Evolutionary conservation across 1,140 invertebrate species (phyloP).

Genomic region (Pteromalus puparum): DNA sequence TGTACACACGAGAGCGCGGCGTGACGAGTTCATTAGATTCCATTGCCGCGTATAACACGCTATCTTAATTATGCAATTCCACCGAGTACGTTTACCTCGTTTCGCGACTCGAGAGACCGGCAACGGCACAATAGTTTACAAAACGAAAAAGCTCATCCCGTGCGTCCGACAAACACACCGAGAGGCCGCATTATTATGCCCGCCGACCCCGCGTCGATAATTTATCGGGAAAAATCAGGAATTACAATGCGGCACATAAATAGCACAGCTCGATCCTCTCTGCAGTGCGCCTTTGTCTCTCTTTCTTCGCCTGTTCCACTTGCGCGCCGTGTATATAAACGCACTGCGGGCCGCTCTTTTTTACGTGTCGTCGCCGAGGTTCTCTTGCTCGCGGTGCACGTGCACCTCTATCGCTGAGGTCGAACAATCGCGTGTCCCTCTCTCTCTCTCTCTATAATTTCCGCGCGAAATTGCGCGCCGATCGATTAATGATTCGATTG

Average conservation of each 20-base stretch:
- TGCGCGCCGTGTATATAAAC: background rate
- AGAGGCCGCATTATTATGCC: too few species aligned
- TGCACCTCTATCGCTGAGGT: too few species aligned
- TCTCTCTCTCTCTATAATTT: conserved; percentile 10
- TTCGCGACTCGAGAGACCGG: too few species aligned
- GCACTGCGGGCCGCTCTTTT: background rate
- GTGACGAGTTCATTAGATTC: conserved; percentile 5
- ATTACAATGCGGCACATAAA: background rate
- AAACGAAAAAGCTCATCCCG: too few species aligned
- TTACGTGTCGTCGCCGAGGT: background rate
- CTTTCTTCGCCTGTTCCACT: background rate
- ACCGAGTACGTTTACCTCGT: background rate
- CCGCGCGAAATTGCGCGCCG: conserved; percentile 36
- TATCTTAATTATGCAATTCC: conserved; percentile 12
- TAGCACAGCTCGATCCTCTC: background rate
- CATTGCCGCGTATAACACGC: background rate
- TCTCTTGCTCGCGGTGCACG: too few species aligned
- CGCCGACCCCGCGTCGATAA: background rate
- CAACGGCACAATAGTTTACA: too few species aligned
- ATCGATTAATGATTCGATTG: conserved; percentile 28
- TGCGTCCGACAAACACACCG: too few species aligned
- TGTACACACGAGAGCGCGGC: background rate
- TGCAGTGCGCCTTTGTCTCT: background rate
- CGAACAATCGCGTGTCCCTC: conserved; percentile 5
- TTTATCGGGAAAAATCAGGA: background rate